Evolutionary conservation across 92 coral and sea anemone genomes (phyloP).

Genomic region (Porites evermanni): DNA sequence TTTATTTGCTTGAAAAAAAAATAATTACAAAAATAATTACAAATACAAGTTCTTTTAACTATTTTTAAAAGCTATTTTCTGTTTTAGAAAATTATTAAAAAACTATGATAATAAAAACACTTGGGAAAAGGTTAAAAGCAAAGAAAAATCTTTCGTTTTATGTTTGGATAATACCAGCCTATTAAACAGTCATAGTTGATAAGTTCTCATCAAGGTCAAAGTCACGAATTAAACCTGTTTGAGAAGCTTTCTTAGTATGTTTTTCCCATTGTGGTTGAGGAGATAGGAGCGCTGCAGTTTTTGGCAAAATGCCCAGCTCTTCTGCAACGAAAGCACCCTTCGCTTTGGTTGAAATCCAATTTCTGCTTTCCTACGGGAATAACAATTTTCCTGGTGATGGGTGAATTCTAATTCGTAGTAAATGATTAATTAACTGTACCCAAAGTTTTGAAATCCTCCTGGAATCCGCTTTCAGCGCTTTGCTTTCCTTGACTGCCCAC

Average conservation of each 20-base stretch:
- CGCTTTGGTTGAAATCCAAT: background rate
- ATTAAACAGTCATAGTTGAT: background rate
- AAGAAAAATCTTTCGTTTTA: background rate
- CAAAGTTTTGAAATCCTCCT: background rate
- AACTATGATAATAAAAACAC: too few species aligned
- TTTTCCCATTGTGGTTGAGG: background rate
- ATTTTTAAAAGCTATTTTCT: too few species aligned
- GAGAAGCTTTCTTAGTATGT: conserved; percentile 1
- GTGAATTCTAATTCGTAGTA: background rate
- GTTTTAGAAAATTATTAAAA: too few species aligned
- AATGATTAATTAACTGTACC: conserved; percentile 2
- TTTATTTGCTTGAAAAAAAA: too few species aligned
- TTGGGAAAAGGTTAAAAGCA: too few species aligned
- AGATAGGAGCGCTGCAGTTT: conserved; percentile 7
- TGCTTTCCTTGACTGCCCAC: conserved; percentile 11
- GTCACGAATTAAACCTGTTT: background rate
- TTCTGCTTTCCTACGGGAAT: background rate
- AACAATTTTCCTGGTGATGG: background rate
- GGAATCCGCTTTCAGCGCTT: background rate
- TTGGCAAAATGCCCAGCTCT: conserved; percentile 47
- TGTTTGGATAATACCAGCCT: background rate
- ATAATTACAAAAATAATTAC: too few species aligned
- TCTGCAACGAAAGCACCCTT: conserved; percentile 46
- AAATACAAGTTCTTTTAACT: too few species aligned
- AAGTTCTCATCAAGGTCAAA: background rate